Evolutionary conservation across 2,888 invertebrate genomes (phyloP).

Genomic region (Pocota personata): DNA sequence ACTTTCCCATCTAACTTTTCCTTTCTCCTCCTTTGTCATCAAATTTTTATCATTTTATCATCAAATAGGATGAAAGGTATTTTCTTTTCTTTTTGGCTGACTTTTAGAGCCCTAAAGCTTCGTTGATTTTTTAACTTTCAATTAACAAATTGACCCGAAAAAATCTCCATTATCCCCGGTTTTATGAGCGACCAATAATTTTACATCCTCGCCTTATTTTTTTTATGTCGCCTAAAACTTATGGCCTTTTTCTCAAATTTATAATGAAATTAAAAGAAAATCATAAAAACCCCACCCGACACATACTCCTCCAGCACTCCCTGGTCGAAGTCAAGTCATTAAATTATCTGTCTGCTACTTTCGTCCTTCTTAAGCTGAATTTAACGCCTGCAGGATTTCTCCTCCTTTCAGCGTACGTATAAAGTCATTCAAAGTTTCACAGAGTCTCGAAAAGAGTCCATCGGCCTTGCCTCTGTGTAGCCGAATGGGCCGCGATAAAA

Average conservation of each 20-base stretch:
- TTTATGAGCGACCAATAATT: slow-evolving; percentile 48
- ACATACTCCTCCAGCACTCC: background rate
- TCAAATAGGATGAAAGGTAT: background rate
- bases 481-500: slow-evolving; percentile 49
- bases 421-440: slow-evolving; percentile 56
- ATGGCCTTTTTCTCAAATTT: slow-evolving; percentile 50
- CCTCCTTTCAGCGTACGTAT: slow-evolving; percentile 33
- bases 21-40: background rate
- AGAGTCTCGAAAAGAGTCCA: slow-evolving; percentile 34
- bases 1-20: background rate
- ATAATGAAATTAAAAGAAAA: slow-evolving; percentile 40
- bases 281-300: slow-evolving; percentile 1
- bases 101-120: background rate
- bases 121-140: slow-evolving; percentile 24
- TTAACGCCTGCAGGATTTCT: slow-evolving; percentile 26
- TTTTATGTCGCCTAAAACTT: slow-evolving; percentile 32
- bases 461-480: slow-evolving; percentile 19
- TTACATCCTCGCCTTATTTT: slow-evolving; percentile 25
- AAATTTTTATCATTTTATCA: background rate
- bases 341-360: slow-evolving; percentile 21
- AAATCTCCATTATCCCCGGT: slow-evolving; percentile 29
- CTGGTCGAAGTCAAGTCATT: slow-evolving; percentile 39
- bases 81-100: too few relatives aligned
- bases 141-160: slow-evolving; percentile 52
- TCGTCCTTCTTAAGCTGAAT: background rate